These are phyloP conservation scores for Drosophila nannoptera DNA, from an alignment of 1,140 invertebrate genomes.

Conservation along the genomic window DNA sequence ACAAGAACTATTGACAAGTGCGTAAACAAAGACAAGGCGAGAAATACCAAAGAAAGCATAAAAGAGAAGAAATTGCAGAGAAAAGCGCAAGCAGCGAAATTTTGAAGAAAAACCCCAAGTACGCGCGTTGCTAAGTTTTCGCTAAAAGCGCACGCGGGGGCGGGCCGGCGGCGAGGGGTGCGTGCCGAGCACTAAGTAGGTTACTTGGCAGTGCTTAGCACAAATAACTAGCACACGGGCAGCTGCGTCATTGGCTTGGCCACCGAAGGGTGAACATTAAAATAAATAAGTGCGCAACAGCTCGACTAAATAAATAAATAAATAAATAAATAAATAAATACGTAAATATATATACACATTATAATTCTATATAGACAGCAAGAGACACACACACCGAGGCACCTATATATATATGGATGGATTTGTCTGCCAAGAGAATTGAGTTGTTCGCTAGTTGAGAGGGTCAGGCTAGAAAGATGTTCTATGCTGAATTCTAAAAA, in stretches of 20 bases:
- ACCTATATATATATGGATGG: constrained; percentile 8
- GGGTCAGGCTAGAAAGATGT: constrained; percentile 11
- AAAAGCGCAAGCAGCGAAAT: constrained; percentile 16
- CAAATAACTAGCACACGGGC: constrained; percentile 66
- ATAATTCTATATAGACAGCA: too few relatives aligned
- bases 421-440: constrained; percentile 36
- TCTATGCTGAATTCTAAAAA: constrained; percentile 4
- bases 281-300: constrained; percentile 50
- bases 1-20: constrained; percentile 34
- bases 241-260: constrained; percentile 44
- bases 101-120: constrained; percentile 54
- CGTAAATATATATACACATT: not conserved
- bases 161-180: not conserved
- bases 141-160: not conserved
- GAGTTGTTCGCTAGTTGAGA: constrained; percentile 20
- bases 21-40: constrained; percentile 43
- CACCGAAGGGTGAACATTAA: constrained; percentile 53
- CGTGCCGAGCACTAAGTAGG: constrained; percentile 53
- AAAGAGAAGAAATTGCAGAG: constrained; percentile 1
- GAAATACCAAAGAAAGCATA: constrained; percentile 9
- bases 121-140: constrained; percentile 68
- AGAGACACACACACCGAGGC: too few relatives aligned
- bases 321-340: constrained; percentile 3
- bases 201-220: constrained; percentile 74
- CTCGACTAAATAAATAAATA: constrained; percentile 15